Percentiles rank a stretch among this genome's conserved stretches.
phyloP scores from a whole-genome alignment of 1,140 invertebrate species.

The Caenorhabditis briggsae region DNA sequence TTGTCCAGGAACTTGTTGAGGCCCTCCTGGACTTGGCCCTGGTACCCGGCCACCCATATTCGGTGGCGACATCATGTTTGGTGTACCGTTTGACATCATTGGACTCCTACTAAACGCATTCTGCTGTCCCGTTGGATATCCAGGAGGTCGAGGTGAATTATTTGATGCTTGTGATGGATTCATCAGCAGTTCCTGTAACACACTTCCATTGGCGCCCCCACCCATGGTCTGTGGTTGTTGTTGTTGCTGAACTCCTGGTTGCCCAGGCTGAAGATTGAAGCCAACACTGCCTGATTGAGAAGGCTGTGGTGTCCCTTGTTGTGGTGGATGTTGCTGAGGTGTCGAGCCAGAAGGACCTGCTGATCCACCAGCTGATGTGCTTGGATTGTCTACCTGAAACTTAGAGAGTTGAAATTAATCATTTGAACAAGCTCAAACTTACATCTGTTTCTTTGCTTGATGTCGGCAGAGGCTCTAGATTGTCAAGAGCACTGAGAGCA shows the following conservation, averaged over 20 bases:
- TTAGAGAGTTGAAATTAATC: background rate
- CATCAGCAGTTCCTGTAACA: constrained; percentile 58
- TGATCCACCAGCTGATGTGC: constrained; percentile 36
- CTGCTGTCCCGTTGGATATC: constrained; percentile 24
- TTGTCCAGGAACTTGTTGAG: constrained; percentile 35
- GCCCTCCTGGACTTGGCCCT: constrained; percentile 19
- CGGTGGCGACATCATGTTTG: constrained; percentile 47
- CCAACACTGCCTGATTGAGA: constrained; percentile 7
- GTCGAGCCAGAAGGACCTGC: constrained; percentile 32
- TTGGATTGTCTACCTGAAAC: constrained; percentile 31
- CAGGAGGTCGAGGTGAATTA: constrained; percentile 39
- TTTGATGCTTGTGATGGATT: constrained; percentile 51
- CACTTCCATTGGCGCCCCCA: constrained; percentile 31
- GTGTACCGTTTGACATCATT: constrained; percentile 50
- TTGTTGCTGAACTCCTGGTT: constrained; percentile 15
- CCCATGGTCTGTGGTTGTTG: constrained; percentile 13
- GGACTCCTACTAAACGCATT: constrained; percentile 48
- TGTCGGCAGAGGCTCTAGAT: constrained; percentile 54
- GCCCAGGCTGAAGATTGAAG: constrained; percentile 31
- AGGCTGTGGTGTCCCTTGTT: constrained; percentile 25
- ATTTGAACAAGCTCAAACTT: background rate
- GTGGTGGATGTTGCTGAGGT: background rate
- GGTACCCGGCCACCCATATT: constrained; percentile 33
- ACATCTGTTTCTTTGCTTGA: constrained; percentile 50
- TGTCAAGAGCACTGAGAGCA: constrained; percentile 54